Base-by-base conservation (phyloP, 2,797 vertebrate genomes). In the Macropodus opercularis region DNA sequence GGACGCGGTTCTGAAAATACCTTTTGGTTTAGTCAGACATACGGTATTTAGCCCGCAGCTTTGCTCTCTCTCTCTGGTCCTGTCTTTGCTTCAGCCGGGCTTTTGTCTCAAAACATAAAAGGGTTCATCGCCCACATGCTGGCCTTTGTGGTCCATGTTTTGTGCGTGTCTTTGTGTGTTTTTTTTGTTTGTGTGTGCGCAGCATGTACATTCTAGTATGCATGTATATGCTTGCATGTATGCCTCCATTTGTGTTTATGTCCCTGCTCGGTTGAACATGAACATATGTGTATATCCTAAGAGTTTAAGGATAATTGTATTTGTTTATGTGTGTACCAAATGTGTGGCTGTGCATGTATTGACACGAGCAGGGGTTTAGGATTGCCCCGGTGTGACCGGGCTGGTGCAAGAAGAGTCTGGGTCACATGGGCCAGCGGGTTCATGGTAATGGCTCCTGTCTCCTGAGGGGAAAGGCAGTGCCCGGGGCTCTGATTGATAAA, bases 401-500 rank as follows among this genome's bases (percentile, higher is more conserved):
- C 69, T 31, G 26, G 48, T 64, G 55, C 39, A 71, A 73, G 70
- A 80, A 84, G 87, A 87, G 90, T 80, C 85, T 93, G 84, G 92
- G 89, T 93, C 93, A 89, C 80, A 81, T 83, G 82, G 75, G 83
- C 85, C 87, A 93, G 88, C 81, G 90, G 87, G 92, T 94, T 94
- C 90, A 87, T 87, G 89, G 90, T 92, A 94, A 95, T 93, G 94
- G 92, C 91, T 89, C 89, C 88, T 55, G 38, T 92, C 87, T 87
- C 88, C 93, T 89, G 86, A 85, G 87, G 92, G 94, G 90, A 91
- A 87, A 92, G 86, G 89, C 88, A 91, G 85, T 55, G 91, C 95
- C 92, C 3, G 68, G 84, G 92, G 94, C 91, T 65, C 90, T 94
- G 92, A 97, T 95, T 96, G 95, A 96, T 96, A 96, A 96, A 96